These are phyloP conservation scores for Hestina assimilis DNA, from an alignment of 1,140 invertebrate species.

Conservation along the genomic window DNA sequence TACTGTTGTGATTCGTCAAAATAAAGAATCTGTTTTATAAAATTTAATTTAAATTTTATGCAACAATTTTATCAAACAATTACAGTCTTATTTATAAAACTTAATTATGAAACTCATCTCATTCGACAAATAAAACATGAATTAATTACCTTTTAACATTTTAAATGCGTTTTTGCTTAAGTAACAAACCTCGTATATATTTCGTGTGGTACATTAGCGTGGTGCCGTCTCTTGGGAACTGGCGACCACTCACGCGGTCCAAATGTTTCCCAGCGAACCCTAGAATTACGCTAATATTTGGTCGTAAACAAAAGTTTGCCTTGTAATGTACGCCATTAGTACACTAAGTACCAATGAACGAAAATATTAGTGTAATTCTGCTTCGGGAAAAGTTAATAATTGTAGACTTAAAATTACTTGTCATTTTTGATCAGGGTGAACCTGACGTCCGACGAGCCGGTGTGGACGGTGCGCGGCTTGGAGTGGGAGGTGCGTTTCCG, in stretches of 20 bases:
- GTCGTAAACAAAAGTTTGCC: constrained; percentile 18
- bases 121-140: not conserved
- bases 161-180: not conserved
- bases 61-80: too few species aligned
- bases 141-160: not conserved
- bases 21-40: too few species aligned
- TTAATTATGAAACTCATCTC: not conserved
- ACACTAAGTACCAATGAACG: not conserved
- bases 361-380: not conserved
- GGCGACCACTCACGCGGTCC: constrained; percentile 13
- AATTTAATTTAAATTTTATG: too few species aligned
- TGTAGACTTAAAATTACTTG: not conserved
- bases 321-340: constrained; percentile 19
- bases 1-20: too few species aligned
- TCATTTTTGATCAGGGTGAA: constrained; percentile 75
- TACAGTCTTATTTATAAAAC: too few species aligned
- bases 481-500: constrained; percentile 87
- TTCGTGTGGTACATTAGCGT: not conserved
- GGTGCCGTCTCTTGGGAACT: not conserved
- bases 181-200: not conserved
- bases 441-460: constrained; percentile 82
- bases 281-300: constrained; percentile 17
- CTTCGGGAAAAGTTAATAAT: too few species aligned
- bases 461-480: constrained; percentile 84
- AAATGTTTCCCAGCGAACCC: constrained; percentile 11